Percentiles rank a stretch among this genome's conserved stretches.
phyloP scores from a whole-genome alignment of 2,797 vertebrate genomes.

The Smutsia gigantea region DNA sequence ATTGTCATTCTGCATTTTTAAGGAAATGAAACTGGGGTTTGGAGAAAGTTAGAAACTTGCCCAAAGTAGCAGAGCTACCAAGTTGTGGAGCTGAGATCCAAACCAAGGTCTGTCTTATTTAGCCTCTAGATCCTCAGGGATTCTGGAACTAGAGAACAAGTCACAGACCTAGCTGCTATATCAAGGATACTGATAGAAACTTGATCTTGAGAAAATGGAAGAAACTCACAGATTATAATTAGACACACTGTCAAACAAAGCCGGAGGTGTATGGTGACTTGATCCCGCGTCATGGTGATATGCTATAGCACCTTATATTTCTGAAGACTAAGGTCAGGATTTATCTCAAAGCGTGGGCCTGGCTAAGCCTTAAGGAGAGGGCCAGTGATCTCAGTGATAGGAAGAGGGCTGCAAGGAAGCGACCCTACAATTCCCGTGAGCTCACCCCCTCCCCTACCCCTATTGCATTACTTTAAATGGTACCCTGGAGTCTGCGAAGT shows the following conservation, averaged over 20 bases:
- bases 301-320: background rate
- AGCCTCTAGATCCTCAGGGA: background rate
- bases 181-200: constrained; percentile 20
- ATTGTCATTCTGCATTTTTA: constrained; percentile 41
- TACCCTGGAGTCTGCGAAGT: constrained; percentile 52
- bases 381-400: background rate
- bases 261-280: background rate
- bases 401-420: background rate
- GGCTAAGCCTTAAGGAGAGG: background rate
- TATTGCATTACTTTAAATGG: constrained; percentile 14
- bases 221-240: background rate
- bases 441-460: background rate
- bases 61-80: background rate
- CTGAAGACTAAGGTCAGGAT: constrained; percentile 19
- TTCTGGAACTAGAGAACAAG: background rate
- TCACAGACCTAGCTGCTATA: background rate
- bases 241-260: constrained; percentile 1
- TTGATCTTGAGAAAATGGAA: background rate
- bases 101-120: background rate
- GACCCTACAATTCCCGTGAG: background rate
- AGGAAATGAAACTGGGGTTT: constrained; percentile 13
- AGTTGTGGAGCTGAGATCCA: background rate
- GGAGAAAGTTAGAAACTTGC: constrained; percentile 17
- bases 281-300: background rate
- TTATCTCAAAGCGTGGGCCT: constrained; percentile 30